Evolutionary conservation across 2,888 invertebrate species (phyloP).

Genomic region (Leucania comma): DNA sequence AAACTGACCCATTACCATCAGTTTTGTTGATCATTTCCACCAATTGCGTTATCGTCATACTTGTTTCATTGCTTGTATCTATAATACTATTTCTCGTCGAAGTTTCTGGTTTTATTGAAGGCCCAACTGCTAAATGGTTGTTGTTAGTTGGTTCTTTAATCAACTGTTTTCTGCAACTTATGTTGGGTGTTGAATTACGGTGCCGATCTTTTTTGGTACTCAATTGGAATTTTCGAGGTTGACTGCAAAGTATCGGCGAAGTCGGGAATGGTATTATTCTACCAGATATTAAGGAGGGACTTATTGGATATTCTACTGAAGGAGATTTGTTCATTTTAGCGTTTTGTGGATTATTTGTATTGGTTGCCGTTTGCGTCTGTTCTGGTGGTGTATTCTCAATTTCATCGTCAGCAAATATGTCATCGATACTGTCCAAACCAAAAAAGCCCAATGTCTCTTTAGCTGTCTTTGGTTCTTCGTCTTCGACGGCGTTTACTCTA

Average conservation of each 20-base stretch:
- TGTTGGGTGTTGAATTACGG: constrained; percentile 71
- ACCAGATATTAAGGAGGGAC: constrained; percentile 85
- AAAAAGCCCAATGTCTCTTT: constrained; percentile 71
- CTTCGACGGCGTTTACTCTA: constrained; percentile 30
- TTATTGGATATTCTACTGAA: constrained; percentile 66
- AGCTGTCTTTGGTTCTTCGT: constrained; percentile 65
- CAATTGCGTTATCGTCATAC: constrained; percentile 86
- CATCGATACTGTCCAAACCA: constrained; percentile 79
- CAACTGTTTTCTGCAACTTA: constrained; percentile 70
- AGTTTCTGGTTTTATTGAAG: constrained; percentile 47
- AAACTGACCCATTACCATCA: constrained; percentile 61
- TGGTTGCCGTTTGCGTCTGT: constrained; percentile 33
- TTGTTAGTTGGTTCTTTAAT: constrained; percentile 63
- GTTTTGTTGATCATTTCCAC: constrained; percentile 85
- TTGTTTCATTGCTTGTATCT: constrained; percentile 75
- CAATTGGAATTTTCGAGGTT: constrained; percentile 75
- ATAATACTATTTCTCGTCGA: constrained; percentile 56
- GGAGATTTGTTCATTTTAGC: constrained; percentile 44
- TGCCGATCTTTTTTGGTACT: constrained; percentile 71
- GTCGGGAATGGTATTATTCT: constrained; percentile 67
- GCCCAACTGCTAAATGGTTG: constrained; percentile 44
- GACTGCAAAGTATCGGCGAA: constrained; percentile 83
- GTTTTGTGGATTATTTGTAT: constrained; percentile 27
- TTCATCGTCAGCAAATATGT: constrained; percentile 83
- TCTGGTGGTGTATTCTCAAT: constrained; percentile 71